These are phyloP conservation scores for Marmota flaviventris DNA, from an alignment of 2,113 vertebrate species.

Conservation along the genomic window DNA sequence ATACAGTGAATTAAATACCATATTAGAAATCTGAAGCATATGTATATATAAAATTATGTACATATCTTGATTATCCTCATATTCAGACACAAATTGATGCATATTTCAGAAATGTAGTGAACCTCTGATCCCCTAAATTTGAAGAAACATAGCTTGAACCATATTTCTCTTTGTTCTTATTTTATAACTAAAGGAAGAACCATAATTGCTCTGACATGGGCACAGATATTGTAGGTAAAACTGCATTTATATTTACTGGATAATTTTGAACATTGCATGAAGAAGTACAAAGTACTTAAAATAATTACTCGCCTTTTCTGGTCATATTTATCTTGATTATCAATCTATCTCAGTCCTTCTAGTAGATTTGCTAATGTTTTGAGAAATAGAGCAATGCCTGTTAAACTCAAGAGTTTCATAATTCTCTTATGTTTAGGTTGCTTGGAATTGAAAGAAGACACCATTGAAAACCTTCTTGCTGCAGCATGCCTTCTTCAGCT, in stretches of 20 bases:
- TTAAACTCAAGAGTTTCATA: not conserved
- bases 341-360: not conserved
- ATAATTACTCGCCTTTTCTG: not conserved
- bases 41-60: not conserved
- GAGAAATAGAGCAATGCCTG: not conserved
- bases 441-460: slow-evolving; percentile 91
- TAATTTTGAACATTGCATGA: not conserved
- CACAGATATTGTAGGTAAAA: not conserved
- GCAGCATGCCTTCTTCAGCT: slow-evolving; percentile 91
- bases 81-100: not conserved
- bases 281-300: not conserved
- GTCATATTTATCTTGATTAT: not conserved
- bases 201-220: not conserved
- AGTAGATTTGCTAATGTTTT: not conserved
- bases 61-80: not conserved
- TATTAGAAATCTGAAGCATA: not conserved
- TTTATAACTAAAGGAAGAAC: not conserved
- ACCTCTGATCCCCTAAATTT: not conserved
- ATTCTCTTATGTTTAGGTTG: slow-evolving; percentile 84
- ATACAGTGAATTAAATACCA: not conserved
- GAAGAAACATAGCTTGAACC: not conserved
- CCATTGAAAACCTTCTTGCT: slow-evolving; percentile 91
- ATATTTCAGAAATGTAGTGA: not conserved
- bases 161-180: not conserved
- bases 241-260: not conserved